Evolutionary conservation across 1,140 invertebrate species (phyloP).

Genomic region (Epicauta chinensis): DNA sequence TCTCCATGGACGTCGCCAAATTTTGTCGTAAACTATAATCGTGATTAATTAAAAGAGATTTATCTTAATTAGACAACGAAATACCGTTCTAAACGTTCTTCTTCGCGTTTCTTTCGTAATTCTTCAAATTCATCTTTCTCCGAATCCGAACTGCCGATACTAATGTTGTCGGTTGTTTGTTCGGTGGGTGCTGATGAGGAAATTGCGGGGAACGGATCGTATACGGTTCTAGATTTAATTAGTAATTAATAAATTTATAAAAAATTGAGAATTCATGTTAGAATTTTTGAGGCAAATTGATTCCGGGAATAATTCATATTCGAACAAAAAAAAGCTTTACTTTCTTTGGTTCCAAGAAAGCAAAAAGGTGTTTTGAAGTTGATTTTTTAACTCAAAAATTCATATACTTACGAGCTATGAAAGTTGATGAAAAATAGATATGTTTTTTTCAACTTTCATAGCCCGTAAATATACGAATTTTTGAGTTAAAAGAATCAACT

Average conservation of each 20-base stretch:
- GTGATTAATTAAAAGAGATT: background rate
- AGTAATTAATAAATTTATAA: background rate
- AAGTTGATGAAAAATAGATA: no score
- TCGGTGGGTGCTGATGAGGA: slow-evolving; percentile 30
- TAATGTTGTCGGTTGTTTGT: slow-evolving; percentile 33
- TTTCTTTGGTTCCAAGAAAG: background rate
- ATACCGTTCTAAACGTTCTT: slow-evolving; percentile 36
- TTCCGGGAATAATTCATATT: no score
- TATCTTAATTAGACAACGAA: background rate
- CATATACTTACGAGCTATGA: no score
- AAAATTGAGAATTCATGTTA: no score
- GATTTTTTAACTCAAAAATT: no score
- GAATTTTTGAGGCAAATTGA: no score
- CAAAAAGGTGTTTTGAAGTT: no score
- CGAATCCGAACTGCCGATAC: slow-evolving; percentile 34
- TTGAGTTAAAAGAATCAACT: no score
- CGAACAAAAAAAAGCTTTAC: no score
- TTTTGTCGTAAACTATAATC: slow-evolving; percentile 9
- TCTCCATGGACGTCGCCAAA: slow-evolving; percentile 5
- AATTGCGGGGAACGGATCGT: slow-evolving; percentile 24
- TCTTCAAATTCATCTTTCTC: slow-evolving; percentile 35
- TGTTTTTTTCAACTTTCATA: no score
- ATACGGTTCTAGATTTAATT: slow-evolving; percentile 15
- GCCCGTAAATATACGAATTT: no score
- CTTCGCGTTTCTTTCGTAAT: slow-evolving; percentile 33